Evolutionary conservation across 2,888 invertebrate genomes (phyloP), one percentile per base, ranked within the genome.

Genomic region (Zygaena filipendulae): DNA sequence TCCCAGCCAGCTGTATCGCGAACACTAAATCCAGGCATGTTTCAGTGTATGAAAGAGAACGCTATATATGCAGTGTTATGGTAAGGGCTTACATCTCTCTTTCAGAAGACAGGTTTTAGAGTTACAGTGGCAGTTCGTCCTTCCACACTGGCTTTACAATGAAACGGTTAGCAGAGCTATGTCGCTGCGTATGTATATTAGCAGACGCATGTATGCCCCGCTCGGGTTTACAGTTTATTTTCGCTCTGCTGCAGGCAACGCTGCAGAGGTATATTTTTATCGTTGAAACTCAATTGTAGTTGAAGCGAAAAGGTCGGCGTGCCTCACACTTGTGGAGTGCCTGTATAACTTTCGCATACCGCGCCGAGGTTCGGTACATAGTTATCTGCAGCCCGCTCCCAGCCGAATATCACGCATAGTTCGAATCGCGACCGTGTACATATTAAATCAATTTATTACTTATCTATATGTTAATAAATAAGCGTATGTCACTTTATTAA

Each of bases 111-210:
- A 25, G 23, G 20, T 12, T 27, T 8, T 18, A 12, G 4, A n/a
- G n/a, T n/a, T n/a, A n/a, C 45, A 43, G 43, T 42, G 40, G 39
- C 34, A 26, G 26, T 22, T 38, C 34, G 27, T 39, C 47, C 59
- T 66, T 66, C 69, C 67, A 42, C 62, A 64, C 56, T 48, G 59
- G 53, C 59, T 63, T 68, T 52, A 69, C 70, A 70, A 58, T 69
- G 62, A 62, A 62, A 66, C 58, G 61, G 50, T 60, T 67, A 57
- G 55, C 53, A 64, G 59, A 61, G 56, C 66, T 56, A 61, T 64
- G 62, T 70, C 62, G 54, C 53, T 59, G 59, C 62, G 61, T 59
- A 52, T 52, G 32, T 62, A 66, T 57, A 61, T 66, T 59, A 66
- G 49, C 46, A 47, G 43, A 53, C 57, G 56, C 55, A 52, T 59